Percentiles rank a stretch among this genome's conserved stretches.
Evolutionary conservation across 2,888 invertebrate species (phyloP).

Genomic region (Coleophora flavipennella): DNA sequence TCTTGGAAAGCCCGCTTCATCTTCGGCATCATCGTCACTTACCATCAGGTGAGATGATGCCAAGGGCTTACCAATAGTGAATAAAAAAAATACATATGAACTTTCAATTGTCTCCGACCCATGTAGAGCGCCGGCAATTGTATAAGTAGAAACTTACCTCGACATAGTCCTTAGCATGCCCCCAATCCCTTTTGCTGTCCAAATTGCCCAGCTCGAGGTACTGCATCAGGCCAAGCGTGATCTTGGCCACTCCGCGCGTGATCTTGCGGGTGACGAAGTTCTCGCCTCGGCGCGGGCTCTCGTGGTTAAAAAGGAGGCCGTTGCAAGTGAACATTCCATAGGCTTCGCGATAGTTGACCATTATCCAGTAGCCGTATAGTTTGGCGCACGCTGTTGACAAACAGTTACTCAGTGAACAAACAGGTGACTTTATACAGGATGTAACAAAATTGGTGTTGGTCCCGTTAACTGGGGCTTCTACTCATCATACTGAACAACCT

Average conservation of each 20-base stretch:
- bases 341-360: slow-evolving; percentile 95
- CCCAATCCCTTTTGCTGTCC: slow-evolving; percentile 98
- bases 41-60: no score
- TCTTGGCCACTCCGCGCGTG: slow-evolving; percentile 97
- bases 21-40: no score
- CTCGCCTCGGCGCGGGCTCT: slow-evolving; percentile 95
- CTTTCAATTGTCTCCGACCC: no score
- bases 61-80: no score
- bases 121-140: no score
- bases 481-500: no score
- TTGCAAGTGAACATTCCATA: slow-evolving; percentile 97
- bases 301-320: slow-evolving; percentile 97
- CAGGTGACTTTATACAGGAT: no score
- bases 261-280: slow-evolving; percentile 99
- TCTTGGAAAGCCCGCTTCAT: no score
- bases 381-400: slow-evolving; percentile 89
- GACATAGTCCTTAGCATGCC: slow-evolving; percentile 96
- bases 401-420: not conserved
- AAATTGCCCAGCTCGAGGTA: slow-evolving; percentile 93
- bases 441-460: no score
- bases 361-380: slow-evolving; percentile 96
- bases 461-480: no score
- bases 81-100: no score
- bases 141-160: slow-evolving; percentile 80
- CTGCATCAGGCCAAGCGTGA: slow-evolving; percentile 88